Conservation (phyloP, 2,113 vertebrate species). For the Andinoacara biseriatus region DNA sequence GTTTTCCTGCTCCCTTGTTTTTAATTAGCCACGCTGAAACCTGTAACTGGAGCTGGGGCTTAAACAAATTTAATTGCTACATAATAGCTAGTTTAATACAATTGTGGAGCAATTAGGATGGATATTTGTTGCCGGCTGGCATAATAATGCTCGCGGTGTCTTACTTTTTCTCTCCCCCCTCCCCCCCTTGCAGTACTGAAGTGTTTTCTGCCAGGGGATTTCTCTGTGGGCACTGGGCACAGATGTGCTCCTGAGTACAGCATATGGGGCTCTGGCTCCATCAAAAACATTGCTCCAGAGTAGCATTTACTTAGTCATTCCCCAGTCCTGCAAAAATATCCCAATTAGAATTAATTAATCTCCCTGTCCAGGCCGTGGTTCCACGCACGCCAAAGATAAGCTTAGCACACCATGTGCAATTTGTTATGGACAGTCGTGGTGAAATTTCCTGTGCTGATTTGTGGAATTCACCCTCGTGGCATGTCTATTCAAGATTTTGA, state of each 20-base stretch:
- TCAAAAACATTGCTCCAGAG: constrained; percentile 63
- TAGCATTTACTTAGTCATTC: constrained; percentile 39
- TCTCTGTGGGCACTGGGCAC: constrained; percentile 60
- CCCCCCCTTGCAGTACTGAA: constrained; percentile 39
- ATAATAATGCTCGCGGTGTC: constrained; percentile 61
- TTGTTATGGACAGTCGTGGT: constrained; percentile 32
- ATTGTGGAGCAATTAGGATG: constrained; percentile 77
- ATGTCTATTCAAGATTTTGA: constrained; percentile 53
- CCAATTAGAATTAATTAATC: constrained; percentile 75
- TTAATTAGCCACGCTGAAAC: constrained; percentile 77
- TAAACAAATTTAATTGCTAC: constrained; percentile 77
- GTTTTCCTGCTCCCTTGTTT: constrained; percentile 71
- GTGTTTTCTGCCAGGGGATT: constrained; percentile 61
- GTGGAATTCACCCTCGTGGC: constrained; percentile 16
- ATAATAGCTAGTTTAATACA: constrained; percentile 80
- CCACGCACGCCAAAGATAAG: constrained; percentile 6
- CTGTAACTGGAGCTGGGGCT: constrained; percentile 69
- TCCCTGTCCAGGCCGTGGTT: constrained; percentile 36
- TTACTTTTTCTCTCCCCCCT: constrained; percentile 32
- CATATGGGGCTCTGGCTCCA: constrained; percentile 66
- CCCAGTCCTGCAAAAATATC: constrained; percentile 51
- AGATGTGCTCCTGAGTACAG: constrained; percentile 68
- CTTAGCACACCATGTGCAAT: background rate
- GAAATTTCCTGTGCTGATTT: constrained; percentile 36
- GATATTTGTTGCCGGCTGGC: constrained; percentile 73